phyloP scores from a whole-genome alignment of 2,888 invertebrate species.

The Pollenia angustigena region DNA sequence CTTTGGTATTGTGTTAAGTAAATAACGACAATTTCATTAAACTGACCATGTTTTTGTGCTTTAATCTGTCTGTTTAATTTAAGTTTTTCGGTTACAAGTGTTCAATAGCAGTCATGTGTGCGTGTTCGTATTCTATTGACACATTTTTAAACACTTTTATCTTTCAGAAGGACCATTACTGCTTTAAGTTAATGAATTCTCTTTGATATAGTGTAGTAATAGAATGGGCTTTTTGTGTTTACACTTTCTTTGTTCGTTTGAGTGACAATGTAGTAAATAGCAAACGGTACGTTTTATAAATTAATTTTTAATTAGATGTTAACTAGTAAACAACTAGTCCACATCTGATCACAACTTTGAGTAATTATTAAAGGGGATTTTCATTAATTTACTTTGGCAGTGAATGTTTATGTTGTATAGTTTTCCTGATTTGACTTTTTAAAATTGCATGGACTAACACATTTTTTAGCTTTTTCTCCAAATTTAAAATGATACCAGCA shows the following conservation, averaged over 20 bases:
- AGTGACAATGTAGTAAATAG: background rate
- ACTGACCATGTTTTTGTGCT: conserved; percentile 31
- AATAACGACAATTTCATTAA: conserved; percentile 40
- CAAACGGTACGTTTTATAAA: too few relatives aligned
- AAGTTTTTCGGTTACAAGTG: conserved; percentile 3
- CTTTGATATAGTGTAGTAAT: conserved; percentile 8
- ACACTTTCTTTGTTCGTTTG: conserved; percentile 9
- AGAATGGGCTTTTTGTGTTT: background rate
- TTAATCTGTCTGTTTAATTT: background rate
- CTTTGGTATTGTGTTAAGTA: conserved; percentile 18
- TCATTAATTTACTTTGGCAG: too few relatives aligned
- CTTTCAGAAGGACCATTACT: background rate
- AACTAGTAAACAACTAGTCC: too few relatives aligned
- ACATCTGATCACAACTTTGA: too few relatives aligned
- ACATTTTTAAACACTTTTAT: background rate
- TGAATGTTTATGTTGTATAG: too few relatives aligned
- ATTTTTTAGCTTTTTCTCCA: too few relatives aligned
- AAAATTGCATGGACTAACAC: too few relatives aligned
- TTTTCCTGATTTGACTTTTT: too few relatives aligned
- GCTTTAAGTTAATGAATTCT: background rate
- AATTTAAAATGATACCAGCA: too few relatives aligned
- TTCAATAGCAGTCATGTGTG: too few relatives aligned
- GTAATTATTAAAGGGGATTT: too few relatives aligned
- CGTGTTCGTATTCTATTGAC: conserved; percentile 33
- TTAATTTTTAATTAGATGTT: too few relatives aligned